Percentiles rank a stretch among this genome's conserved stretches.
phyloP scores from a whole-genome alignment of 2,888 invertebrate species.

The Lapara coniferarum region DNA sequence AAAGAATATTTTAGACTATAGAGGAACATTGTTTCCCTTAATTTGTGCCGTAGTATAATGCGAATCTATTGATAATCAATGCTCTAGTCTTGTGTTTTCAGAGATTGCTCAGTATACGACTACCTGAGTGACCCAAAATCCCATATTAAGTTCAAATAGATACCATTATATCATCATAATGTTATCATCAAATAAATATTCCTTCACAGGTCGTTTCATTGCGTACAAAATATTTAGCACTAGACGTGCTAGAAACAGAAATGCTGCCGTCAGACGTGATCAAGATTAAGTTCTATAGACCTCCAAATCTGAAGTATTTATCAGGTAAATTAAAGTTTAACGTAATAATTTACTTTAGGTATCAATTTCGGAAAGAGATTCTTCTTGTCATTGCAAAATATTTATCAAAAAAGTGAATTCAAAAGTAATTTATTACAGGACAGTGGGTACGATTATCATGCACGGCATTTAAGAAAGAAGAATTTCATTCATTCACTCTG shows the following conservation, averaged over 20 bases:
- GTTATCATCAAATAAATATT: slow-evolving; percentile 7
- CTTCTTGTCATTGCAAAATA: not conserved
- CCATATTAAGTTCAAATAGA: no score
- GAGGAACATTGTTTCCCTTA: no score
- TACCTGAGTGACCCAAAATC: no score
- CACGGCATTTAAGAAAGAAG: slow-evolving; percentile 93
- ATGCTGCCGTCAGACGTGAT: slow-evolving; percentile 96
- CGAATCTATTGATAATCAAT: no score
- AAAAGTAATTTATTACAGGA: slow-evolving; percentile 70
- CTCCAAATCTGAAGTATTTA: slow-evolving; percentile 96
- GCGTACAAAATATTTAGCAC: slow-evolving; percentile 94
- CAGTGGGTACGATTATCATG: slow-evolving; percentile 97
- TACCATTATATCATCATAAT: not conserved
- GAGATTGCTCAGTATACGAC: no score
- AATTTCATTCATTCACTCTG: slow-evolving; percentile 97
- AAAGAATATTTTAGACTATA: no score
- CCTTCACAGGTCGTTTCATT: slow-evolving; percentile 90
- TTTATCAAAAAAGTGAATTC: no score
- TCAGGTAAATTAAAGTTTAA: slow-evolving; percentile 75
- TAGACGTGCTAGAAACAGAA: slow-evolving; percentile 97
- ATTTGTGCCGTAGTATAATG: no score
- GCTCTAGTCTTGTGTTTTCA: no score
- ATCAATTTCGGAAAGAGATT: not conserved
- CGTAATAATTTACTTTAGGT: not conserved
- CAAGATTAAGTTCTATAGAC: slow-evolving; percentile 97